These are phyloP conservation scores for Leuciscus waleckii DNA, from an alignment of 2,797 vertebrate genomes.

Conservation along the genomic window DNA sequence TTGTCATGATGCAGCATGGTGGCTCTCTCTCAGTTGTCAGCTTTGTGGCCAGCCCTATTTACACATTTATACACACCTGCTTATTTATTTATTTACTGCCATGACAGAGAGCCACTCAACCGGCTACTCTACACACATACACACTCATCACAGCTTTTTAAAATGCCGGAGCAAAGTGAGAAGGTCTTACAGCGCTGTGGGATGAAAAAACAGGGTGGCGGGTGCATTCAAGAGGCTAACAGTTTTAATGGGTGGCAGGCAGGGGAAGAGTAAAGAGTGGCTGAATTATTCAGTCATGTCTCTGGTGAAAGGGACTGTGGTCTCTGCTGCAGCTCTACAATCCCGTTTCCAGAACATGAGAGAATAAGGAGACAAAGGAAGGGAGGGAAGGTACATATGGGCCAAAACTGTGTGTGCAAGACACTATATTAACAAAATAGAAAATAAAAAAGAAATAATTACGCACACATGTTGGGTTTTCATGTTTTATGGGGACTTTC, in stretches of 20 bases:
- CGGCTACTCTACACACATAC: conserved; percentile 53
- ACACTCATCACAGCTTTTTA: conserved; percentile 47
- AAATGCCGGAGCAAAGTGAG: conserved; percentile 61
- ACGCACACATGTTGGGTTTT: too few species aligned
- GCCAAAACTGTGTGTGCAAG: neutral
- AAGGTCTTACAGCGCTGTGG: conserved; percentile 1
- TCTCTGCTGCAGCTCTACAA: conserved; percentile 52
- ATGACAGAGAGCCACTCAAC: conserved; percentile 78
- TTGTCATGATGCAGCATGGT: conserved; percentile 61
- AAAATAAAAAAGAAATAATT: too few species aligned
- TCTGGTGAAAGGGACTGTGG: conserved; percentile 56
- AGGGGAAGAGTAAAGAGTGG: conserved; percentile 29
- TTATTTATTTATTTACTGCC: conserved; percentile 83
- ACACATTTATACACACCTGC: conserved; percentile 62
- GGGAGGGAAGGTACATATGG: conserved; percentile 50
- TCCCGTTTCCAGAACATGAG: conserved; percentile 6
- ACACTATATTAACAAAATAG: neutral
- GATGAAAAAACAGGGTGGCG: conserved; percentile 67
- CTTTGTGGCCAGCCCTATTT: conserved; percentile 52
- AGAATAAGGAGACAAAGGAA: conserved; percentile 32
- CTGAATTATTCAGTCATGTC: conserved; percentile 61
- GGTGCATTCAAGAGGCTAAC: conserved; percentile 85
- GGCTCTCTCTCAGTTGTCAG: conserved; percentile 66
- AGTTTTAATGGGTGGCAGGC: conserved; percentile 84
- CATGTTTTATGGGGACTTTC: too few species aligned